Base-by-base conservation (phyloP, 2,888 invertebrate genomes). In the Nycteola revayana region DNA sequence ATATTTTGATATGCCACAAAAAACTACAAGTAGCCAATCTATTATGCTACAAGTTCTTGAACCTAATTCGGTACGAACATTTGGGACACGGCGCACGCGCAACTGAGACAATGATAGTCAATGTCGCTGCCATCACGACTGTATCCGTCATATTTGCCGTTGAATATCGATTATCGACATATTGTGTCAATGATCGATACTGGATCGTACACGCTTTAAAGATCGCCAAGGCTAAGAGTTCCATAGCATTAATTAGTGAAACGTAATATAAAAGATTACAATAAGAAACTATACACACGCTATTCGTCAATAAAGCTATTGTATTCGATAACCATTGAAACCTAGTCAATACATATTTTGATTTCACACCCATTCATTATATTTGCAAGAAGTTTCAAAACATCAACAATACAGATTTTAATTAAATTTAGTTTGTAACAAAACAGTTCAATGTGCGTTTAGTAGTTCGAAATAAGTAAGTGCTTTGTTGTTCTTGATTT, bases 51-150 rank as follows among this genome's bases (percentile, higher is more conserved):
- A 32, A 72, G 77, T 60, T 75, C 78, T 83, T 83, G 79, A 78
- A 77, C 77, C 69, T 66, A 78, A 78, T 75, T 75, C 75, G 63
- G 60, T 51, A 61, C 48, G 65, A 76, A 84, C n/a, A n/a, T n/a
- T n/a, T n/a, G n/a, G n/a, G n/a, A n/a, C 83, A 78, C 83, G 78
- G 81, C 70, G 72, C 83, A 70, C 60, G 63, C 49, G 60, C 55
- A 65, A 65, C 67, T 74, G 68, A 81, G 75, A 81, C 76, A 83
- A 75, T 75, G 63, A 64, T 46, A 43, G 42, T 54, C 87, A 85
- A 85, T 86, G 85, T 64, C 85, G 60, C 67, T 66, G 61, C 36
- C 29, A 66, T 74, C 86, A 86, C 87, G 87, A 83, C 55, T 42
- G 57, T 60, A 75, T 73, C 74, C 68, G 71, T 73, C 70, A 67